Conservation (phyloP, 2,113 vertebrate genomes). For the Entelurus aequoreus region DNA sequence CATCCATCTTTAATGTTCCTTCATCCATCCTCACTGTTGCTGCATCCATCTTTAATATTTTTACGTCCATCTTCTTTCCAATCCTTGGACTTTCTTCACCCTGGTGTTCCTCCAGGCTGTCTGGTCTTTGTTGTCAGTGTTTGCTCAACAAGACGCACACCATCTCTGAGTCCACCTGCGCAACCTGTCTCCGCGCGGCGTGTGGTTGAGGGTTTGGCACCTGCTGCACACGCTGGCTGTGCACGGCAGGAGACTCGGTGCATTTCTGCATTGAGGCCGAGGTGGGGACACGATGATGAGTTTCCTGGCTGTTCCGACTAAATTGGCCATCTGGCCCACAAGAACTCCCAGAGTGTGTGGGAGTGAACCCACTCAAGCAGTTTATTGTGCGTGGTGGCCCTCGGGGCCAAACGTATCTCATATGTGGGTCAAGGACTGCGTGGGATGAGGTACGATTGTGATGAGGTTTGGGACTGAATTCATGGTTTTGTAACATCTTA, state of each 20-base stretch:
- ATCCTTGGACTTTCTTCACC: too few relatives aligned
- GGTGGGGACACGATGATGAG: constrained; percentile 35
- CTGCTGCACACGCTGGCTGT: constrained; percentile 14
- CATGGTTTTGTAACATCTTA: too few relatives aligned
- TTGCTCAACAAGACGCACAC: too few relatives aligned
- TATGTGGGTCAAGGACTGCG: constrained; percentile 52
- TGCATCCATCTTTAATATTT: too few relatives aligned
- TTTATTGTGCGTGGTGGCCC: constrained; percentile 37
- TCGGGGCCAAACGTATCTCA: constrained; percentile 20
- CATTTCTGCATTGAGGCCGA: constrained; percentile 35
- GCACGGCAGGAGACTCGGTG: constrained; percentile 18
- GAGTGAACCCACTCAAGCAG: constrained; percentile 44
- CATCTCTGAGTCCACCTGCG: too few relatives aligned
- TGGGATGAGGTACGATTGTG: neutral
- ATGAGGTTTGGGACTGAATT: too few relatives aligned
- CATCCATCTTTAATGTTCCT: too few relatives aligned
- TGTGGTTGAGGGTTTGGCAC: neutral
- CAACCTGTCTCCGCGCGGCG: too few relatives aligned
- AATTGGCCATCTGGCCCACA: constrained; percentile 57
- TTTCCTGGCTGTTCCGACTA: constrained; percentile 39
- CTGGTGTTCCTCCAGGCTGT: too few relatives aligned
- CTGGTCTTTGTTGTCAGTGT: too few relatives aligned
- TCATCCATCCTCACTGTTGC: too few relatives aligned
- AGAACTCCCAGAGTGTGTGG: constrained; percentile 25
- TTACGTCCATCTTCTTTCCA: too few relatives aligned